phyloP scores from a whole-genome alignment of 2,797 vertebrate genomes.

The Craterocephalus amniculus region DNA sequence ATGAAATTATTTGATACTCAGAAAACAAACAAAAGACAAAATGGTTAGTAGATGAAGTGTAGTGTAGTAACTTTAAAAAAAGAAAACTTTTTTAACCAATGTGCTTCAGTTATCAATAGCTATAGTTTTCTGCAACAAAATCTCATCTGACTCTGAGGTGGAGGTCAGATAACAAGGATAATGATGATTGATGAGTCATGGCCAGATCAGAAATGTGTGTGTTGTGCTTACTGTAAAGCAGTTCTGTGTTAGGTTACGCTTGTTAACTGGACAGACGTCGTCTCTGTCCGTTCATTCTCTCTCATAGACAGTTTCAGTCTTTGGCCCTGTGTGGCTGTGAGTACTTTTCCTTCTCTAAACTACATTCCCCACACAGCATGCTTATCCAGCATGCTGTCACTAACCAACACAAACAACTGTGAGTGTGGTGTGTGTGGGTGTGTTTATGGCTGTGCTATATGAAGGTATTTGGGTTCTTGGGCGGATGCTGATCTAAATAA shows the following conservation, averaged over 20 bases:
- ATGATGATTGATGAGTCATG: too few relatives aligned
- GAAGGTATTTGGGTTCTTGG: constrained; percentile 46
- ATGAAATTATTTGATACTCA: too few relatives aligned
- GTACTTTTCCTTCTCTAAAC: constrained; percentile 27
- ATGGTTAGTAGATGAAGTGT: too few relatives aligned
- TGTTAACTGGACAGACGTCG: neutral
- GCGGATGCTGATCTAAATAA: constrained; percentile 39
- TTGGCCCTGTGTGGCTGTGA: constrained; percentile 29
- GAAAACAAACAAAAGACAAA: too few relatives aligned
- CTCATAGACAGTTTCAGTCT: constrained; percentile 20
- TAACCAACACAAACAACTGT: constrained; percentile 23
- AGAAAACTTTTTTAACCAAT: too few relatives aligned
- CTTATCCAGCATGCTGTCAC: constrained; percentile 40
- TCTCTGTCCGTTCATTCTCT: neutral
- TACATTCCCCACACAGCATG: constrained; percentile 44
- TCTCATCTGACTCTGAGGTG: neutral
- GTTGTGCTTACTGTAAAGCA: neutral
- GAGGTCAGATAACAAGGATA: neutral
- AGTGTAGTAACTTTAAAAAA: too few relatives aligned
- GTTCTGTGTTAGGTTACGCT: neutral
- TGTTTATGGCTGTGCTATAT: constrained; percentile 32
- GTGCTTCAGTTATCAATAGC: too few relatives aligned
- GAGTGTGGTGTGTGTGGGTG: constrained; percentile 33
- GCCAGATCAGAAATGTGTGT: too few relatives aligned
- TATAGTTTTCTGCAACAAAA: neutral